Percentiles rank a stretch among this genome's conserved stretches.
Evolutionary conservation across 2,113 vertebrate species (phyloP).

Genomic region (Trichomycterus rosablanca): DNA sequence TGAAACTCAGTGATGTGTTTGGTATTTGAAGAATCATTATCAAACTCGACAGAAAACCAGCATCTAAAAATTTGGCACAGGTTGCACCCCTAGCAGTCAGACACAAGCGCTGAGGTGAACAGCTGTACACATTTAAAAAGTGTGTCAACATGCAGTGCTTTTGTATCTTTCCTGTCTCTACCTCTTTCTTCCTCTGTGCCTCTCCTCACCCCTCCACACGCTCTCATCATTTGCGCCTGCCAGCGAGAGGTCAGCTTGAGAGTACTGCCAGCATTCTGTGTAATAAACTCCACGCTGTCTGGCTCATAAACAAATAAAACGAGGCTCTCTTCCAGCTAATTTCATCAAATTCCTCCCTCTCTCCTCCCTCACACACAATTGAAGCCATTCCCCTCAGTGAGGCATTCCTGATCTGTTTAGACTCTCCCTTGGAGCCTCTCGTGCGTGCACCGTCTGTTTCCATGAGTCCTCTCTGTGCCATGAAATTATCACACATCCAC

Average conservation of each 20-base stretch:
- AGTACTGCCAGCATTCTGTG: conserved; percentile 45
- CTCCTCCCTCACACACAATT: conserved; percentile 28
- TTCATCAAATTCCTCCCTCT: conserved; percentile 40
- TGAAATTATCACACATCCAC: conserved; percentile 20
- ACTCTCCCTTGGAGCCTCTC: conserved; percentile 25
- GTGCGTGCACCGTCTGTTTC: conserved; percentile 23
- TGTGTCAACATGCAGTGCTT: too few relatives aligned
- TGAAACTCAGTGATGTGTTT: too few relatives aligned
- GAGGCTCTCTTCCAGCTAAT: conserved; percentile 38
- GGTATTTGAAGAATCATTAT: too few relatives aligned
- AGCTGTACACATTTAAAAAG: too few relatives aligned
- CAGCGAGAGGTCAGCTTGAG: conserved; percentile 42
- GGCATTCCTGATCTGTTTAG: conserved; percentile 23
- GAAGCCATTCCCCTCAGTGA: conserved; percentile 27
- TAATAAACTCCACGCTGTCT: conserved; percentile 47
- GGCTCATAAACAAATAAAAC: conserved; percentile 48
- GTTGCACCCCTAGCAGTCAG: too few relatives aligned
- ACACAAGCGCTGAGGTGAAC: too few relatives aligned
- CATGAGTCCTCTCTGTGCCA: conserved; percentile 23
- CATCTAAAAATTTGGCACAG: too few relatives aligned
- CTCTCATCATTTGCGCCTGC: conserved; percentile 17
- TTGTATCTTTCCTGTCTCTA: too few relatives aligned
- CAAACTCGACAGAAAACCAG: too few relatives aligned
- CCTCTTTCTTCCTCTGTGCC: conserved; percentile 26
- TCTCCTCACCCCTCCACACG: conserved; percentile 1